Evolutionary conservation across 2,113 vertebrate species (phyloP), one percentile per base, ranked within the genome.

Genomic region (Protobothrops flavoviridis): DNA sequence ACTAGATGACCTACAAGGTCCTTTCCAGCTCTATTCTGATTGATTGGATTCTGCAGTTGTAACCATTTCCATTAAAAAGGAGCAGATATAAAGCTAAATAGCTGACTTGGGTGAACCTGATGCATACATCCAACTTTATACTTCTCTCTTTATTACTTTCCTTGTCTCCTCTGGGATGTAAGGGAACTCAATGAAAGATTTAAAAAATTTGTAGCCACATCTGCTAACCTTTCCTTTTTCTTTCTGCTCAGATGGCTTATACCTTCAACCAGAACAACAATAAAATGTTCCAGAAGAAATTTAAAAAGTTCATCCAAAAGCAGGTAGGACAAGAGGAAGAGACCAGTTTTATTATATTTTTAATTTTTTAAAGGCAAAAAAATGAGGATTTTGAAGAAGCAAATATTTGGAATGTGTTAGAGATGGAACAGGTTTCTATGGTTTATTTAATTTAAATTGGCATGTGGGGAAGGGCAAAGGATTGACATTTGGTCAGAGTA

Each of bases 31-130:
- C 61, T 64, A n/a, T 64, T 64, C 59, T 64, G 26, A 64, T 64
- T 64, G 61, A n/a, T 64, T 64, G 26, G 43, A 90, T 15, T 56
- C 20, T 39, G n/a, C 56, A 26, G 6, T 23, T 33, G 17, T 74
- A 74, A 59, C 23, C 39, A 13, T 43, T 6, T 43, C 88, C 55
- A 89, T 98, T 98, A 53, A 53, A 48, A 50, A 33, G n/a, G 15
- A 33, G n/a, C 15, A 39, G n/a, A 39, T 74, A 39, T 39, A 15
- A 74, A 33, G 15, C n/a, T 33, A 39, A 39, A 39, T 74, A 33
- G 26, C 50, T 87, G 50, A n/a, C 21, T 45, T 52, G 52, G 9
- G 3, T 24, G 53, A n/a, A 50, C 33, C 6, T 24, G 39, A 2
- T 5, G 1, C 11, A 29, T 10, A 91, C 48, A 92, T 87, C 33